These are phyloP conservation scores for Tenthredo distinguenda DNA, from an alignment of 2,888 invertebrate species.

Conservation along the genomic window DNA sequence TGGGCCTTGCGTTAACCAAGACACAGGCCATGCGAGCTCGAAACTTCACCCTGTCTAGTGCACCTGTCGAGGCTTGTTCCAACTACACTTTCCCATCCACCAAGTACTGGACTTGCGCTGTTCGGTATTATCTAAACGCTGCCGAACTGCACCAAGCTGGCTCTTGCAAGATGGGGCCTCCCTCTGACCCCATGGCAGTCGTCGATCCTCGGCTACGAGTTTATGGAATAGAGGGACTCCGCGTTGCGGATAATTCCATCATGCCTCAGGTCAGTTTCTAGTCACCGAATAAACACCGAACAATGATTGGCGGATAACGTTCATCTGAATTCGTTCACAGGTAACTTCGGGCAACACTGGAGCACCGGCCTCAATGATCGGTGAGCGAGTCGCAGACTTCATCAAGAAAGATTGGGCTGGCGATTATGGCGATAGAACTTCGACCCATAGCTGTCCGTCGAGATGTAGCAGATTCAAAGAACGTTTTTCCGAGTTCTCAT, in stretches of 20 bases:
- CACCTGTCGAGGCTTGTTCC: slow-evolving; percentile 60
- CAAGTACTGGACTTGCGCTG: slow-evolving; percentile 87
- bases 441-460: neutral
- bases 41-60: slow-evolving; percentile 56
- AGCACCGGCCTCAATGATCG: slow-evolving; percentile 81
- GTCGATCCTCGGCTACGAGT: slow-evolving; percentile 85
- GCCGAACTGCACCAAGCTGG: slow-evolving; percentile 92
- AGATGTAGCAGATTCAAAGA: neutral
- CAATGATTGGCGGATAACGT: neutral
- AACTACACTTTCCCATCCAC: slow-evolving; percentile 76
- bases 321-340: slow-evolving; percentile 57
- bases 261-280: slow-evolving; percentile 79
- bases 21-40: slow-evolving; percentile 75
- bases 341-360: slow-evolving; percentile 80
- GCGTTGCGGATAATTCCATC: slow-evolving; percentile 81
- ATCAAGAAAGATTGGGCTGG: slow-evolving; percentile 70
- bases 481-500: neutral
- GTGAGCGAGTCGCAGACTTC: slow-evolving; percentile 81
- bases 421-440: neutral
- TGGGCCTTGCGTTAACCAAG: slow-evolving; percentile 80
- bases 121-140: slow-evolving; percentile 83
- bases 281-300: neutral
- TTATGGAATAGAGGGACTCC: slow-evolving; percentile 81
- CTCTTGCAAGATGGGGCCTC: slow-evolving; percentile 89
- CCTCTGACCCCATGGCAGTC: slow-evolving; percentile 85